Evolutionary conservation across 2,797 vertebrate genomes (phyloP), one percentile per base, ranked within the genome.

Genomic region (Muscicapa comitata): DNA sequence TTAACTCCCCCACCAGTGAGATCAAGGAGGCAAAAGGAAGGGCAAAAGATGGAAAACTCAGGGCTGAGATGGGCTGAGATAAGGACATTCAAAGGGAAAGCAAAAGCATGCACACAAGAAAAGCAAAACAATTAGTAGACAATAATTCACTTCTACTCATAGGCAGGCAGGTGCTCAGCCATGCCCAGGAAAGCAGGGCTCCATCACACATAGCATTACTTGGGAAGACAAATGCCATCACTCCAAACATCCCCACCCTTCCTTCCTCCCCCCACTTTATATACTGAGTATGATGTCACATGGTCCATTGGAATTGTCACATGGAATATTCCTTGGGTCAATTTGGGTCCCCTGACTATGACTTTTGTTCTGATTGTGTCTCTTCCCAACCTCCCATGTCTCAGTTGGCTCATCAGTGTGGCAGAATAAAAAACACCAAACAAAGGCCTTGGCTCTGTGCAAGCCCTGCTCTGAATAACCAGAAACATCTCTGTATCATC

Each of bases 181-280:
- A 45, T 25, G 18, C 19, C 53, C 45, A 38, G 38, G 54, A 45
- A 4, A 24, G 19, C 45, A 53, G 24, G 16, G 5, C 6, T 9
- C 7, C 63, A 20, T 67, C 28, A 45, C 38, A 24, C 5, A 3
- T 11, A 14, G 14, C 7, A 25, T 33, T 53, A 29, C 28, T 38
- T 20, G 16, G 28, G 38, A 75, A 67, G n/a, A 67, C 7, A 18
- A 59, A 59, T 3, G 9, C 10, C 19, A n/a, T 13, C 10, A 33
- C 29, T 29, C 19, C 13, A 59, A 45, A 45, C 1, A 0, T 33
- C 6, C 24, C 4, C 8, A 10, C 16, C 2, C 14, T 38, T 76
- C 24, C 29, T 63, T 57, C 24, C 38, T 63, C 20, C 28, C 10
- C 20, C 4, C 6, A 16, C 5, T 33, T 50, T 21, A 43, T 29